phyloP scores from a whole-genome alignment of 2,888 invertebrate species.

The Dione vanillae region DNA sequence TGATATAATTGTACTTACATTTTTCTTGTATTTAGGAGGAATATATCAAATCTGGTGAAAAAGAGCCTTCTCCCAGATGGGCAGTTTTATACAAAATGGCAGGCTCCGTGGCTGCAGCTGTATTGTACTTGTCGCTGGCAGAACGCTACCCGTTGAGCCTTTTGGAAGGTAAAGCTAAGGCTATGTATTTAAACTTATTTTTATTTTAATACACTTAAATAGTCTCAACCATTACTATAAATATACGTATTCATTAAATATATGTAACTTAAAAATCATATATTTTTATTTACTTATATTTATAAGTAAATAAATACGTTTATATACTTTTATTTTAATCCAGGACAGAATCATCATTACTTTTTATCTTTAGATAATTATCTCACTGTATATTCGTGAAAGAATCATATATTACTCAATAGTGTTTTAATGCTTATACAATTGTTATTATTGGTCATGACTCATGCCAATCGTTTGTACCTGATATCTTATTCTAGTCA shows the following conservation, averaged over 20 bases:
- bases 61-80: slow-evolving; percentile 88
- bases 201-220: too few species aligned
- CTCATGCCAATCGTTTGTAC: background rate
- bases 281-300: too few species aligned
- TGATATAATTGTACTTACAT: too few species aligned
- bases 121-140: slow-evolving; percentile 88
- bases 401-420: background rate
- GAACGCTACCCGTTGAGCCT: slow-evolving; percentile 89
- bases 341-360: background rate
- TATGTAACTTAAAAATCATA: too few species aligned
- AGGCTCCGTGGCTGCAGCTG: slow-evolving; percentile 88
- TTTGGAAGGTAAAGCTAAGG: slow-evolving; percentile 83
- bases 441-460: slow-evolving; percentile 1
- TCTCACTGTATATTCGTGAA: background rate
- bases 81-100: slow-evolving; percentile 90
- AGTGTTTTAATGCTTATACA: background rate
- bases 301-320: too few species aligned
- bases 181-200: too few species aligned
- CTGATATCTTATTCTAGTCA: background rate
- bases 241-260: too few species aligned
- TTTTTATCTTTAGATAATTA: background rate
- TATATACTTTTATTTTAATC: too few species aligned
- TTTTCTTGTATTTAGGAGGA: slow-evolving; percentile 56
- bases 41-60: slow-evolving; percentile 50
- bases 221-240: too few species aligned